Evolutionary conservation across 2,888 invertebrate species (phyloP).

Genomic region (Lithodes maja): DNA sequence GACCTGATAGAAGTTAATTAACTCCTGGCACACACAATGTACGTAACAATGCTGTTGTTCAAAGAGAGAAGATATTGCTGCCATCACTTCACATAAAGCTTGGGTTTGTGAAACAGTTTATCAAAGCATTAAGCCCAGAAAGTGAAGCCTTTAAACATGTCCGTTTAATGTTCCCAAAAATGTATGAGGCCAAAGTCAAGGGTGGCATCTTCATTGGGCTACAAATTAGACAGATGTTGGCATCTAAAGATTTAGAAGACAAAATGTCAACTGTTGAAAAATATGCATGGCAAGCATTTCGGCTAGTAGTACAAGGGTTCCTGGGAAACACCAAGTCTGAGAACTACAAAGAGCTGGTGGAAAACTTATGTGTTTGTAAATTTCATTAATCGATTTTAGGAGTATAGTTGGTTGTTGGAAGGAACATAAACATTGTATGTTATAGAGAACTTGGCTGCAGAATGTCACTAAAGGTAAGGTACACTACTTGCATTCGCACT

Average conservation of each 20-base stretch:
- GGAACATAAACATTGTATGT: constrained; percentile 73
- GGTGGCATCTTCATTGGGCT: constrained; percentile 54
- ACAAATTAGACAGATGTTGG: constrained; percentile 53
- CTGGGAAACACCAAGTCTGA: constrained; percentile 43
- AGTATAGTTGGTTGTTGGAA: too few species aligned
- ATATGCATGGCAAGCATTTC: constrained; percentile 41
- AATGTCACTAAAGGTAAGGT: constrained; percentile 73
- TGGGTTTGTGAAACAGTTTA: constrained; percentile 13
- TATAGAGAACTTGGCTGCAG: constrained; percentile 71
- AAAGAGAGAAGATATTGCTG: neutral
- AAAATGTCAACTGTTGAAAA: constrained; percentile 34
- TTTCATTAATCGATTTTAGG: too few species aligned
- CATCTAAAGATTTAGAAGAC: constrained; percentile 40
- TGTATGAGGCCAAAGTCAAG: constrained; percentile 37
- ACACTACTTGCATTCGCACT: constrained; percentile 73
- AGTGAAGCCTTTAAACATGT: constrained; percentile 19
- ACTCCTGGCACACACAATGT: constrained; percentile 17
- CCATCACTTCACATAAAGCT: constrained; percentile 35
- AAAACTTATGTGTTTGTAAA: constrained; percentile 51
- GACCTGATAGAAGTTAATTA: neutral
- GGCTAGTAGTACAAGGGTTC: constrained; percentile 50
- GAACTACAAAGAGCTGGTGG: constrained; percentile 54
- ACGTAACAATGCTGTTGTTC: constrained; percentile 2
- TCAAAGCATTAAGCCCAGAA: constrained; percentile 29
- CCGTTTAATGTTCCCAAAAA: constrained; percentile 9